Conservation (phyloP, 2,113 vertebrate genomes). For the Typhlomys cinereus region DNA sequence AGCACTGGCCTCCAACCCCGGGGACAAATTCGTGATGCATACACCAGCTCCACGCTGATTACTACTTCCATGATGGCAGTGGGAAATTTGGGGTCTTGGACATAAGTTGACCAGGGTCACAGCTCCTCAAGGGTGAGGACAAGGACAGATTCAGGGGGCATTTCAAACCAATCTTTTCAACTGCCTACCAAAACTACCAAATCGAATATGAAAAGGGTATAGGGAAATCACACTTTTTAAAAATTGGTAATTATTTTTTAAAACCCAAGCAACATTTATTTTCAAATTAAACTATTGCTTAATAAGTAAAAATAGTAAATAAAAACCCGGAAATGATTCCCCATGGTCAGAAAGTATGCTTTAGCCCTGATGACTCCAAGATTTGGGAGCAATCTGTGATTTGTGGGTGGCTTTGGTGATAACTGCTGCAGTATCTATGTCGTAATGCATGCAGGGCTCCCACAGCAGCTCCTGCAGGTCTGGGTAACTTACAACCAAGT, state of each 20-base stretch:
- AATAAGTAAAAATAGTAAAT: constrained; percentile 5
- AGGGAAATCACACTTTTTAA: not conserved
- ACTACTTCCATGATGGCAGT: not conserved
- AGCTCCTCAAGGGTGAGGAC: not conserved
- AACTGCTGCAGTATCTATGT: not conserved
- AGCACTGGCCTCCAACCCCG: not conserved
- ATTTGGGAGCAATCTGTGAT: not conserved
- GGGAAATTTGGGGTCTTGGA: not conserved
- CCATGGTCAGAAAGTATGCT: not conserved
- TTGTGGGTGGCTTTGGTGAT: not conserved
- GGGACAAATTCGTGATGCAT: not conserved
- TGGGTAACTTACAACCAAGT: not conserved
- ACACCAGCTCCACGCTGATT: not conserved
- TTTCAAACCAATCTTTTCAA: constrained; percentile 38
- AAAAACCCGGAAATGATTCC: not conserved
- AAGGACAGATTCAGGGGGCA: not conserved
- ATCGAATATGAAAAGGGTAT: not conserved
- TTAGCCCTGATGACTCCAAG: not conserved
- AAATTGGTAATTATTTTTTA: not conserved
- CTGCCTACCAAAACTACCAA: not conserved
- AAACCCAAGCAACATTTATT: constrained; percentile 20
- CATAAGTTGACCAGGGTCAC: not conserved
- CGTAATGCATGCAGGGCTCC: not conserved
- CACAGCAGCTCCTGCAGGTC: not conserved
- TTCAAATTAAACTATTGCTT: constrained; percentile 14